These are phyloP conservation scores for Drosophila anomalata DNA, from an alignment of 2,888 invertebrate species.

Conservation along the genomic window DNA sequence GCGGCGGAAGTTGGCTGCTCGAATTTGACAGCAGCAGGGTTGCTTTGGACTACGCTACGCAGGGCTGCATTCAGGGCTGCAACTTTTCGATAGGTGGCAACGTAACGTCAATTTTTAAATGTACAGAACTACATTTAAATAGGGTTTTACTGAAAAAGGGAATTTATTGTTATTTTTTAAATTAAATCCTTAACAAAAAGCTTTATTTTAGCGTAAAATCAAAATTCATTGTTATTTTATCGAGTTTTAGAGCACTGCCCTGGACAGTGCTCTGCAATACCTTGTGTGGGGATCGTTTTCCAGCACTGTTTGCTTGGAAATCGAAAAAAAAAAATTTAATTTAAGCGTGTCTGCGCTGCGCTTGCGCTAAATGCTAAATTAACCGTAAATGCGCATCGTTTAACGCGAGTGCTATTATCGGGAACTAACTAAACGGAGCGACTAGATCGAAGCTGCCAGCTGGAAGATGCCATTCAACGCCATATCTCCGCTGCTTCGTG, in stretches of 20 bases:
- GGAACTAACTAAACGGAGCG: slow-evolving; percentile 1
- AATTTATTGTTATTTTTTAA: not conserved
- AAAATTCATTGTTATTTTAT: not conserved
- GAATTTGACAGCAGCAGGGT: slow-evolving; percentile 65
- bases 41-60: slow-evolving; percentile 21
- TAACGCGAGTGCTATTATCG: slow-evolving; percentile 22
- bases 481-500: slow-evolving; percentile 4
- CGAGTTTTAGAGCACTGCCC: not conserved
- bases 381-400: slow-evolving; percentile 38
- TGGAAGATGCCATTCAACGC: not conserved
- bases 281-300: not conserved
- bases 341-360: slow-evolving; percentile 48
- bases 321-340: not conserved
- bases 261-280: not conserved
- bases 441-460: not conserved
- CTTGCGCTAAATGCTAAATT: slow-evolving; percentile 66
- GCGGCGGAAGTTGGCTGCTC: slow-evolving; percentile 74
- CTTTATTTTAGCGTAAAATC: not conserved
- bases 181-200: not conserved
- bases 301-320: slow-evolving; percentile 6
- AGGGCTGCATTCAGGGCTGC: slow-evolving; percentile 12
- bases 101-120: not conserved
- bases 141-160: too few relatives aligned
- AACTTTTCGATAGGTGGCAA: not conserved
- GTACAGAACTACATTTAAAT: too few relatives aligned